Evolutionary conservation across 2,113 vertebrate genomes (phyloP), one percentile per base, ranked within the genome.

Genomic region (Blennius ocellaris): DNA sequence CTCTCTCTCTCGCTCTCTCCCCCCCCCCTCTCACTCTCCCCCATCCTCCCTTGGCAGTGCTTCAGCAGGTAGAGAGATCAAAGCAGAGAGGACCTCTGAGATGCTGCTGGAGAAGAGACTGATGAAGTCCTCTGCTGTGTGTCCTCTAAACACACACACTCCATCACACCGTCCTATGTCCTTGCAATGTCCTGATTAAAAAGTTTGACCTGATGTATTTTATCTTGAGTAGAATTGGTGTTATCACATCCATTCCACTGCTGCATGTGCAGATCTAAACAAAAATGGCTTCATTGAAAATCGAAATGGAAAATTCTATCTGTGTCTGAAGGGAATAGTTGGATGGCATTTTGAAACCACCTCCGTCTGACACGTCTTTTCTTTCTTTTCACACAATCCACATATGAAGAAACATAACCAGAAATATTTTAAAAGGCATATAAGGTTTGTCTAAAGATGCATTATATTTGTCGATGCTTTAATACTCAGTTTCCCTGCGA

Each of bases 121-220:
- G 89, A 92, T 92, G 89, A 88, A 91, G 89, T 85, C 85, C 87
- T 90, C 80, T 76, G 72, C 85, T 49, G 78, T 60, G 77, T 87
- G 90, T 89, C 89, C 91, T 91, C 91, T 86, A 90, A 91, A 89
- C 80, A 90, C 79, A 89, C 84, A 84, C 86, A 87, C 86, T 92
- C 84, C 82, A 90, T 92, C 91, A 91, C 87, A 40, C 41, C 78
- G 84, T 79, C 89, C 86, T 65, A 68, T 75, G 91, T 89, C 91
- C 91, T 92, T 90, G 87, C 82, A 61, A 49, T 89, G 91, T 90
- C 90, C 87, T 86, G 88, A 91, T 92, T 92, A 87, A 84, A 91
- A 91, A 86, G 83, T 90, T 91, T 88, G 89, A 90, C 88, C 85
- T 15, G 68, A 76, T 78, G 77, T 62, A 78, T 88, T 90, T 87